Base-by-base conservation (phyloP, 2,113 vertebrate genomes). In the Callionymus lyra region DNA sequence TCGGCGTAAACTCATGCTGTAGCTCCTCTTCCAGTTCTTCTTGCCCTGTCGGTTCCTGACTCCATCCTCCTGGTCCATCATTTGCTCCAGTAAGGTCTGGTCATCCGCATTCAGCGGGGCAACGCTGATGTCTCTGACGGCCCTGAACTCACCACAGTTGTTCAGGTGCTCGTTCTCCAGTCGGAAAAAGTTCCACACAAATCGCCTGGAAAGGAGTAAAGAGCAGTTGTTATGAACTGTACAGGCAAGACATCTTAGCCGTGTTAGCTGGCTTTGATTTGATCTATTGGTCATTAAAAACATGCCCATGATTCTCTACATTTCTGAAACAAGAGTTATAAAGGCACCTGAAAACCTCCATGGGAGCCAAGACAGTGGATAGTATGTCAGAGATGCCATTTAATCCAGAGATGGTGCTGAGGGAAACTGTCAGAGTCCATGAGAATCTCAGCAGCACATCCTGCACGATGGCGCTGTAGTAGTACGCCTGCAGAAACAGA, bases 61-160 rank as follows among this genome's bases (percentile, higher is more conserved):
- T 0, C 95, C 95, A 1, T 99, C 95, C 9, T 97, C 95, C 83
- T 94, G 94, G 83, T 99, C 95, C 95, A 99, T 99, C 95, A 98
- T 99, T 82, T 97, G 94, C 55, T 99, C 95, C 70, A 99, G 84
- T 34, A 99, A 85, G 0, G 95, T 99, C 80, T 97, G 92, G 78
- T 99, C 95, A 1, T 99, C 95, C 0, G 95, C 94, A 1, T 98
- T 99, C 35, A 99, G 84, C 0, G 95, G 95, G 1, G 95, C 95
- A 69, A 99, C 95, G 0, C 93, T 97, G 72, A 99, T 99, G 82
- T 99, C 95, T 41, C 95, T 77, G 53, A 98, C 95, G 0, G 95
- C 95, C 27, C 95, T 87, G 83, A 99, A 98, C 75, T 99, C 95
- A 51, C 95, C 95, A 51, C 95, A 99, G 86, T 99, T 99, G 62